These are phyloP conservation scores for Pammene fasciana DNA, from an alignment of 2,888 invertebrate genomes.

Conservation along the genomic window DNA sequence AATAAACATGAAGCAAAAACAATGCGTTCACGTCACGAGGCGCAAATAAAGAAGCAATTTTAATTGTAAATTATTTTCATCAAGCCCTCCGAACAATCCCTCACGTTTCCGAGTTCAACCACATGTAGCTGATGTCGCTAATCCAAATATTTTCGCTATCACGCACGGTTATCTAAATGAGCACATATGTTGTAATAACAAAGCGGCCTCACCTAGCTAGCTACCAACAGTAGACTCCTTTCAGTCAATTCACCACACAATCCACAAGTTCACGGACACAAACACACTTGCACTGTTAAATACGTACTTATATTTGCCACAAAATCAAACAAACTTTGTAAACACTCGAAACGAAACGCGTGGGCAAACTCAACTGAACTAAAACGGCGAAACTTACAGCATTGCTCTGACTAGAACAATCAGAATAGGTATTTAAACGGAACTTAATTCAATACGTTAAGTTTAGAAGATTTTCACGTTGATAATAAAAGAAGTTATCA, in stretches of 20 bases:
- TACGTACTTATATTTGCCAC: constrained; percentile 33
- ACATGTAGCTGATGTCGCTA: constrained; percentile 5
- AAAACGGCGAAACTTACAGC: constrained; percentile 15
- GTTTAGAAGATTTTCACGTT: constrained; percentile 12
- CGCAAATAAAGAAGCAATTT: background rate
- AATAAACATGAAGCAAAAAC: constrained; percentile 6
- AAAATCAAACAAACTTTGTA: constrained; percentile 39
- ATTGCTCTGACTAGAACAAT: constrained; percentile 14
- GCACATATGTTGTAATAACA: constrained; percentile 5
- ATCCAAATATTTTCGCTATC: constrained; percentile 36
- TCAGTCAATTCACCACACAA: constrained; percentile 25
- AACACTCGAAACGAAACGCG: constrained; percentile 32
- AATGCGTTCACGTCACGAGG: background rate
- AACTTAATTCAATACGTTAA: constrained; percentile 20
- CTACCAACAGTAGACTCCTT: background rate
- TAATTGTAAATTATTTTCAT: background rate
- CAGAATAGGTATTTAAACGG: background rate
- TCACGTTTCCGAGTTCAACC: constrained; percentile 17
- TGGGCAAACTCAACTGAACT: constrained; percentile 6
- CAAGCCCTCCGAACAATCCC: background rate
- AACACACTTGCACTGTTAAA: constrained; percentile 31
- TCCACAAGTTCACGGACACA: constrained; percentile 36
- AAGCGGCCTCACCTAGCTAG: constrained; percentile 25
- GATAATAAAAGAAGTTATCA: constrained; percentile 28
- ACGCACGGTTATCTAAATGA: constrained; percentile 22